Base-by-base conservation (phyloP, 1,140 invertebrate species). In the Plutomurus gul region DNA sequence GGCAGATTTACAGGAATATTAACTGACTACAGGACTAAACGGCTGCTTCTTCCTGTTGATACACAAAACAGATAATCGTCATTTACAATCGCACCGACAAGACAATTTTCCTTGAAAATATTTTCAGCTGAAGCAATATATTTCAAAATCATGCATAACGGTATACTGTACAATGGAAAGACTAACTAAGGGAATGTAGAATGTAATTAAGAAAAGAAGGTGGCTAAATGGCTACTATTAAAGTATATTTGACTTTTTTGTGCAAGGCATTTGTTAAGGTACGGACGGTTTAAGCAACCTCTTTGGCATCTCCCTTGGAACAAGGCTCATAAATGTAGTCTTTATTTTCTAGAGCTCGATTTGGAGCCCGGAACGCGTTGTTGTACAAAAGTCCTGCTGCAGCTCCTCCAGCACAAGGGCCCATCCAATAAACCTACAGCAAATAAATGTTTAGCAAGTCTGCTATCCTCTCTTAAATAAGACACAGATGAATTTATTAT, bases 381-480 rank as follows among this genome's bases (percentile, higher is more conserved):
- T 78, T 33, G 71, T 84, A 84, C 4, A 84, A 40, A 37, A 84
- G 65, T 27, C 78, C 83, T 3, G 83, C 83, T 11, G 77, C 75
- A 16, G 83, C 83, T 22, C 83, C 83, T 8, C 81, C 82, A 46
- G 65, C 79, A 49, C 81, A 84, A 16, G 83, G 83, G 18, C 83
- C 83, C 79, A 84, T 80, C 83, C 81, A 82, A 40, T 82, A 84
- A 47, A 84, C 49, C 80, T 77, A 71, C 30, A 77, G 25, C 27
- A 39, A 70, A 43, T 22, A 33, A 49, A 22, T 3, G 18, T 79
- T 18, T 75, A 43, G n/a, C n/a, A n/a, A n/a, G n/a, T n/a, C n/a
- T n/a, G n/a, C n/a, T n/a, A n/a, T n/a, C n/a, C n/a, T 80, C 46
- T 70, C 43, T 37, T n/a, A 39, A 72, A n/a, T 20, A 25, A 11